These are phyloP conservation scores for Drosophila nebulosa DNA, from an alignment of 1,140 invertebrate species.

Conservation along the genomic window DNA sequence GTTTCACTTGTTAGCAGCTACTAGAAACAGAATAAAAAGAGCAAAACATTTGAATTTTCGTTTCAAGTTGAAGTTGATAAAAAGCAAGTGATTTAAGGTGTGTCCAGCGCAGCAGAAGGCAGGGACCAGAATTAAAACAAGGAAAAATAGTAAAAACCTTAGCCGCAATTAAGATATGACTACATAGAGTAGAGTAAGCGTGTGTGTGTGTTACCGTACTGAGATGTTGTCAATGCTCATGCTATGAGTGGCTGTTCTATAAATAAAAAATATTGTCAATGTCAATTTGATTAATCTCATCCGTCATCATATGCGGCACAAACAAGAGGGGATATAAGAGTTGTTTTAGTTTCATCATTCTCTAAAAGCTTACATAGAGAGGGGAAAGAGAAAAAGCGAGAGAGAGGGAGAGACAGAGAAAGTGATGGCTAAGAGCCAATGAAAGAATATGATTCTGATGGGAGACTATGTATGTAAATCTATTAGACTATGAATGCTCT, in stretches of 20 bases:
- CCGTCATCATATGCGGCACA: neutral
- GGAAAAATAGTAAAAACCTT: slow-evolving; percentile 18
- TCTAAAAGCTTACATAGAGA: neutral
- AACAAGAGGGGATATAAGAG: neutral
- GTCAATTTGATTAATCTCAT: slow-evolving; percentile 30
- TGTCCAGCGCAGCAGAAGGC: slow-evolving; percentile 32
- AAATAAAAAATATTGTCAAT: slow-evolving; percentile 17
- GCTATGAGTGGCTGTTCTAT: neutral
- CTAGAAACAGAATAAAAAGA: slow-evolving; percentile 41
- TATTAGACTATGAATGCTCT: too few species aligned
- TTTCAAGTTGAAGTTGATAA: slow-evolving; percentile 76
- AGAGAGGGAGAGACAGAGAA: too few species aligned
- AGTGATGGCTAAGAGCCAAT: too few species aligned
- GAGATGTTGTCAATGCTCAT: neutral
- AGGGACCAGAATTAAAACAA: slow-evolving; percentile 26
- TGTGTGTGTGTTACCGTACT: neutral
- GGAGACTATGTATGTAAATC: too few species aligned
- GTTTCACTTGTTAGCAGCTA: slow-evolving; percentile 52
- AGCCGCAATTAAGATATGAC: slow-evolving; percentile 49
- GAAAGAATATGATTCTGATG: too few species aligned
- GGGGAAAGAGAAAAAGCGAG: too few species aligned
- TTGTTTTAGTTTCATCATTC: neutral
- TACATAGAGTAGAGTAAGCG: slow-evolving; percentile 26
- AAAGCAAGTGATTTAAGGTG: slow-evolving; percentile 68
- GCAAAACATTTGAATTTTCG: slow-evolving; percentile 68